Evolutionary conservation across 2,888 invertebrate genomes (phyloP), one percentile per base, ranked within the genome.

Genomic region (Antitype chi): DNA sequence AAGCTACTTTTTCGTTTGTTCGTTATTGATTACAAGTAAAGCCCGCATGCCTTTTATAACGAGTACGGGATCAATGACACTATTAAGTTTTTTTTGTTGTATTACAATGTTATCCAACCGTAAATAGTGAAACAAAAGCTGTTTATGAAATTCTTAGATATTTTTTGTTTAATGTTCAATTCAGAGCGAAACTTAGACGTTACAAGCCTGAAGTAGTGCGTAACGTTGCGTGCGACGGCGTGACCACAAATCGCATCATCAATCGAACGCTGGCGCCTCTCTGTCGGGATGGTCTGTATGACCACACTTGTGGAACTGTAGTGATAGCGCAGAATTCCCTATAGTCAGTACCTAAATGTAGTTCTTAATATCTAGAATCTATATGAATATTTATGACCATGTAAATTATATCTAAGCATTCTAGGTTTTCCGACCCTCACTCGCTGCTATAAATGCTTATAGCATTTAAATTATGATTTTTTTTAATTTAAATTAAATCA

Each of bases 1-100:
- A 43, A 73, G 60, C 38, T 78, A 63, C 43, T 74, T 66, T 53
- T 70, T 57, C 63, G 32, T 73, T 76, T 70, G 68, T 80, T 78
- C 64, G 78, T 80, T 88, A 88, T 88, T 83, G 89, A 89, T 90
- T 86, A 77, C 23, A 81, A 81, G 72, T 83, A 71, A 82, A 80
- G 76, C 89, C 89, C 89, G 90, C 88, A 90, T 90, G 70, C 60
- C 43, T 73, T 80, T 85, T 76, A n/a, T 73, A 78, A 78, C 70
- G 75, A 84, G 60, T 55, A 59, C n/a, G 60, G 79, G 85, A 82
- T 87, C 82, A 87, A 85, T 49, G 87, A 84, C 79, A 79, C 79
- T 70, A 71, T 80, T 69, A 70, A 59, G 17, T 69, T 52, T 66
- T 49, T 78, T n/a, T 57, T 60, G 49, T 78, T 43, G 23, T 53